Base-by-base conservation (phyloP, 2,113 vertebrate genomes). In the Semicossyphus pulcher region DNA sequence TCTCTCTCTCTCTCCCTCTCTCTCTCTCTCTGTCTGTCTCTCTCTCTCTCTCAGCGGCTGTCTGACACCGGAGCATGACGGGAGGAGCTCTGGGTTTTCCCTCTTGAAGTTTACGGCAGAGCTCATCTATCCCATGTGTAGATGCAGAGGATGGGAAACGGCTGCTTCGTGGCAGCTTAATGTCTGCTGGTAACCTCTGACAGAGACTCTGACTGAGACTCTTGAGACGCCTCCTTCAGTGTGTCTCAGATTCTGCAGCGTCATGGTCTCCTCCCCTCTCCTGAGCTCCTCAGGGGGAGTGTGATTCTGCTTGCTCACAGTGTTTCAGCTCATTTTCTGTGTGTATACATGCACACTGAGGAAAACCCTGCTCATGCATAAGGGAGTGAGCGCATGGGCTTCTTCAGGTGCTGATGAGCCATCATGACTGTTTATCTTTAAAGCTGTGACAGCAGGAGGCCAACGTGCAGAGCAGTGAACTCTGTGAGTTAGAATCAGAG, bases 21-120 rank as follows among this genome's bases (percentile, higher is more conserved):
- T n/a, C n/a, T n/a, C n/a, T n/a, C n/a, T n/a, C n/a, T n/a, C n/a
- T n/a, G n/a, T n/a, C n/a, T n/a, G n/a, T n/a, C 39, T 41, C 39
- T 41, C 4, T 41, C 4, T 41, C 15, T 34, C 32, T 34, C 32
- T 15, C 39, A 47, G 34, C n/a, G 57, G 10, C 4, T 41, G 14
- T 41, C 47, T 57, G 67, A 68, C 56, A 56, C 57, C 21, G 20
- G 71, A 62, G 60, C 62, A 39, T 37, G 16, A 41, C 25, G 81
- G 78, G 78, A 52, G 75, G 78, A 74, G 42, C 37, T 69, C 54
- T 37, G 61, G 26, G 51, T 57, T 29, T 63, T 64, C 68, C 52
- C n/a, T 25, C 45, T 56, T 69, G 62, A 79, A 61, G 69, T 84
- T 84, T 79, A 76, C 61, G 31, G 41, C 73, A 48, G 54, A 53